These are phyloP conservation scores for Plutomurus gul DNA, from an alignment of 1,140 invertebrate genomes.

Conservation along the genomic window DNA sequence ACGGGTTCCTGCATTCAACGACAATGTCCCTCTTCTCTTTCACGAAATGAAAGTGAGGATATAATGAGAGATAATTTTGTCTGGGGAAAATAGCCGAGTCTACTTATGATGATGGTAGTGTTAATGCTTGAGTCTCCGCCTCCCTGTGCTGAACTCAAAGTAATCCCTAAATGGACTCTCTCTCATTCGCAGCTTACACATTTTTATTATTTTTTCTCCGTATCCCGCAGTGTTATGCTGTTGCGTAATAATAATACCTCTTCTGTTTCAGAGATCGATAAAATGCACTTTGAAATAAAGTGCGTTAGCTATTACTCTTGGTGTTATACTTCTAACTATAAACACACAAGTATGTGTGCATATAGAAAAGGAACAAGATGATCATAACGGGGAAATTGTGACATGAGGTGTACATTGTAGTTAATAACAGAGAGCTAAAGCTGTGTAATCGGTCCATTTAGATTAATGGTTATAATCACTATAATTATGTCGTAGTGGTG, in stretches of 20 bases:
- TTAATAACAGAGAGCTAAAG: too few species aligned
- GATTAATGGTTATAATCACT: not conserved
- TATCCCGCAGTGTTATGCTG: not conserved
- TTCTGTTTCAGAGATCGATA: not conserved
- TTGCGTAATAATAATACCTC: not conserved
- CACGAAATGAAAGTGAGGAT: not conserved
- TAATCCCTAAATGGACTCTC: constrained; percentile 13
- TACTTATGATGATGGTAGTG: constrained; percentile 24
- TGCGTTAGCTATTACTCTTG: not conserved
- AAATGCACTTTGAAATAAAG: constrained; percentile 15
- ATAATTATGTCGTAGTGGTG: too few species aligned
- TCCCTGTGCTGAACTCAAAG: not conserved
- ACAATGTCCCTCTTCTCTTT: not conserved
- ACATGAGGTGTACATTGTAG: not conserved
- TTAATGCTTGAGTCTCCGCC: not conserved
- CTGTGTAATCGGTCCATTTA: not conserved
- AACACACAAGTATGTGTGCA: too few species aligned
- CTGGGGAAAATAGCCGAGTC: not conserved
- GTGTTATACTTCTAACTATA: too few species aligned
- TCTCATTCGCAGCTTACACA: too few species aligned
- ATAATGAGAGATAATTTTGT: constrained; percentile 30
- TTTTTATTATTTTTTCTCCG: too few species aligned
- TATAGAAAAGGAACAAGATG: too few species aligned
- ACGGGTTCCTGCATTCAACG: not conserved
- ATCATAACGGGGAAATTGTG: not conserved